Percentiles rank a stretch among this genome's conserved stretches.
Conservation (phyloP, 2,113 vertebrate species). For the Clupea harengus region DNA sequence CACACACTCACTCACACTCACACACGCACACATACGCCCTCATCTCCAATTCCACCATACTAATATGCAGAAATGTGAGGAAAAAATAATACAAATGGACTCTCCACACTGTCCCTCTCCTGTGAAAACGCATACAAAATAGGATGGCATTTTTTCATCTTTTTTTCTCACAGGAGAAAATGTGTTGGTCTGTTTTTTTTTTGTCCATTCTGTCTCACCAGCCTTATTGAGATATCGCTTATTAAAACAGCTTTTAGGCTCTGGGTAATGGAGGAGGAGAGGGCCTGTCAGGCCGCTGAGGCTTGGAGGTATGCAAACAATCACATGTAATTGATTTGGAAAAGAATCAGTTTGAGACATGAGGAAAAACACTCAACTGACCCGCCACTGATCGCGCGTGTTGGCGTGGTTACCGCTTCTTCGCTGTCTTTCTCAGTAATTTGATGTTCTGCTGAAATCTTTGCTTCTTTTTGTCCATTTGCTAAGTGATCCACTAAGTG, state of each 20-base stretch:
- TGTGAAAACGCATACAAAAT: background rate
- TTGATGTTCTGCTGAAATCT: background rate
- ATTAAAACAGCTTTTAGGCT: slow-evolving; percentile 16
- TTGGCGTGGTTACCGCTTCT: background rate
- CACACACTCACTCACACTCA: slow-evolving; percentile 9
- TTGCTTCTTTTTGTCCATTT: background rate
- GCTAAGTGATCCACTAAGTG: background rate
- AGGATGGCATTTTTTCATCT: background rate
- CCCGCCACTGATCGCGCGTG: background rate
- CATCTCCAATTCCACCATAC: background rate
- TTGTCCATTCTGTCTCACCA: background rate
- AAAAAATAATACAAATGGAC: slow-evolving; percentile 25
- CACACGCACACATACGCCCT: background rate
- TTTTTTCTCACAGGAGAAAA: background rate
- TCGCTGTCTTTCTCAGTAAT: background rate
- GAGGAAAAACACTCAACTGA: background rate
- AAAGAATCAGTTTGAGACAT: background rate
- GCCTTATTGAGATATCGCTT: background rate
- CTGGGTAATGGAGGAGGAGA: background rate
- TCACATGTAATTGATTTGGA: background rate
- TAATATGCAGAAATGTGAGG: slow-evolving; percentile 13
- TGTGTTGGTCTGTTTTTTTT: background rate
- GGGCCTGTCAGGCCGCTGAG: background rate
- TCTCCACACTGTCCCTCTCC: background rate
- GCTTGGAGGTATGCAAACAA: background rate